Conservation (phyloP, 2,888 invertebrate genomes). For the Criorhina ranunculi region DNA sequence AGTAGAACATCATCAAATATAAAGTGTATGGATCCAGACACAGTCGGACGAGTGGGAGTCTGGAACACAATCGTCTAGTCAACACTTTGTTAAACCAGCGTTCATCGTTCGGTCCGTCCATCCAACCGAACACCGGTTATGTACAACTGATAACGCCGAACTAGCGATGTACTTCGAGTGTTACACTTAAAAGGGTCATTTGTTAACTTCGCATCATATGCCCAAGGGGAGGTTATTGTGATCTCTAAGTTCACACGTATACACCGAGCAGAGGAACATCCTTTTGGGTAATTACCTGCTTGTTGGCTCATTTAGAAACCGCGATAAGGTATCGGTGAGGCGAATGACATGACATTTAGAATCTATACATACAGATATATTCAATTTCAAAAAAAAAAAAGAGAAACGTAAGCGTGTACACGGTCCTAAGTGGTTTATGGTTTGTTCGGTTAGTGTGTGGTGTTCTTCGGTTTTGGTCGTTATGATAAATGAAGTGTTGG, state of each 20-base stretch:
- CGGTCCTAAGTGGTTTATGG: slow-evolving; percentile 68
- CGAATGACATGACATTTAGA: slow-evolving; percentile 73
- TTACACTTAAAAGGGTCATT: slow-evolving; percentile 77
- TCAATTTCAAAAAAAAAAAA: slow-evolving; percentile 52
- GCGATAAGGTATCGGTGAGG: slow-evolving; percentile 73
- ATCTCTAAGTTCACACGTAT: slow-evolving; percentile 55
- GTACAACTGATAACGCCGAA: slow-evolving; percentile 64
- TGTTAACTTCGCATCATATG: slow-evolving; percentile 48
- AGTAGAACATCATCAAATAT: slow-evolving; percentile 73
- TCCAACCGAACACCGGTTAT: slow-evolving; percentile 33
- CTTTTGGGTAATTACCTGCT: slow-evolving; percentile 69
- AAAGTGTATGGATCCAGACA: slow-evolving; percentile 47
- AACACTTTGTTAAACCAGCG: slow-evolving; percentile 62
- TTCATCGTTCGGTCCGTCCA: slow-evolving; percentile 33
- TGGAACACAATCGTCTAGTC: slow-evolving; percentile 53
- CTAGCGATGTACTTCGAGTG: slow-evolving; percentile 72
- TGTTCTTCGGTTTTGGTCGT: slow-evolving; percentile 58
- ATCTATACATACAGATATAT: slow-evolving; percentile 68
- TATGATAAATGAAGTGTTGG: slow-evolving; percentile 73
- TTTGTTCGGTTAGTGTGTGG: slow-evolving; percentile 49
- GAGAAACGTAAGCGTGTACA: slow-evolving; percentile 36
- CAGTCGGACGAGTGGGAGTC: slow-evolving; percentile 60
- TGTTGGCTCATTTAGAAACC: slow-evolving; percentile 72
- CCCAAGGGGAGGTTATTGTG: slow-evolving; percentile 27
- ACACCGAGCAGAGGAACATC: slow-evolving; percentile 46